Base-by-base conservation (phyloP, 1,140 invertebrate species). In the Gryon sp. region DNA sequence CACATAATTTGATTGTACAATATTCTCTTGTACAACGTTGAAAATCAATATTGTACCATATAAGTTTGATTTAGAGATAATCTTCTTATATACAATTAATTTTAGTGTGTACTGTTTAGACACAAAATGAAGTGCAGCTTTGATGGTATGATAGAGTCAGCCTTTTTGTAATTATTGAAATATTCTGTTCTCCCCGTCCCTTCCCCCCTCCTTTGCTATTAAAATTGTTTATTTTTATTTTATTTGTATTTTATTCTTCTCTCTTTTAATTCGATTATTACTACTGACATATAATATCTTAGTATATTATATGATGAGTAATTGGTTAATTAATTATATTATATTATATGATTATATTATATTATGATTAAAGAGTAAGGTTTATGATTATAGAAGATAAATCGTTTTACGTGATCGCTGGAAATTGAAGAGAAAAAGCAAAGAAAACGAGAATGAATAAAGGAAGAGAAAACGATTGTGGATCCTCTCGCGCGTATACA, bases 81-180 rank as follows among this genome's bases (percentile, higher is more conserved):
- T 84, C 57, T 11, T 36, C 6, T 16, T 66, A 66, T 12, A 43
- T 76, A 80, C 69, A 77, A 80, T 73, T 77, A 79, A 24, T 60
- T 76, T 74, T 55, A 72, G 52, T 46, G n/a, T n/a, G 30, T 74
- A 68, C 41, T 55, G 32, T 76, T n/a, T 75, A 74, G 19, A 63
- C 32, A 50, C 60, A 53, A 72, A 60, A 36, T 65, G 70, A 73
- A 75, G 70, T 55, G 59, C 79, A 81, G 78, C n/a, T 85, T 84
- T 75, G 79, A 82, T 80, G 78, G 66, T 84, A 84, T 82, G 79
- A 77, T 81, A 83, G 82, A 83, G 83, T 83, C 80, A 82, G 68
- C 74, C 53, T 84, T 85, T n/a, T 83, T 84, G 78, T 84, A 84
- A 86, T 81, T 77, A 81, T 81, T 59, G 73, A 40, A 36, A 76